Evolutionary conservation across 2,797 vertebrate species (phyloP).

Genomic region (Crax fasciolata): DNA sequence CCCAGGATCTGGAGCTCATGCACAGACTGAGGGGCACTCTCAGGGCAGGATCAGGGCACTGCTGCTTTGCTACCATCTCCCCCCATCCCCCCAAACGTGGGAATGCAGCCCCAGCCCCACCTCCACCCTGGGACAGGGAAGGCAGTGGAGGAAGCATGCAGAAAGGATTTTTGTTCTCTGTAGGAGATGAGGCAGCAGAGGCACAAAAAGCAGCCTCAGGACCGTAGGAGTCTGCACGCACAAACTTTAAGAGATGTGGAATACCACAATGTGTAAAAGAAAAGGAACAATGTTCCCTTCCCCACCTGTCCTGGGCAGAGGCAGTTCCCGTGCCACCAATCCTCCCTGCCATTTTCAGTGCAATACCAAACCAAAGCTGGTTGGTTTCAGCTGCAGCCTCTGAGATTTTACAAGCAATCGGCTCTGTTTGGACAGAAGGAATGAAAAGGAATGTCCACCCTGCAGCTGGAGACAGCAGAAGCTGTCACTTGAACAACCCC

Average conservation of each 20-base stretch:
- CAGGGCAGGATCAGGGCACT: neutral
- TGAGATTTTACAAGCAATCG: neutral
- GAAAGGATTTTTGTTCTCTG: neutral
- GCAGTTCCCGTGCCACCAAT: fast-evolving
- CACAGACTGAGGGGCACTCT: neutral
- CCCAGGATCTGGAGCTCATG: neutral
- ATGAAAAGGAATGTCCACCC: neutral
- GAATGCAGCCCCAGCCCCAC: fast-evolving
- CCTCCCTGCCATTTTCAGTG: neutral
- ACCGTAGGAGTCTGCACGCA: neutral
- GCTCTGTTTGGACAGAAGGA: neutral
- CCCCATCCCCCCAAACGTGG: neutral
- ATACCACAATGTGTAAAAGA: neutral
- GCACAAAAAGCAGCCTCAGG: neutral
- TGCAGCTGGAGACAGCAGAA: constrained; percentile 9
- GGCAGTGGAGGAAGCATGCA: neutral
- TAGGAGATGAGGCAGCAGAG: neutral
- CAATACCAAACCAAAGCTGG: neutral
- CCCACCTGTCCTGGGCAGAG: neutral
- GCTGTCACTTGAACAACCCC: neutral
- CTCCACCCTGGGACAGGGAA: fast-evolving
- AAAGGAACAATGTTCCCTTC: neutral
- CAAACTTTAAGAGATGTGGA: neutral
- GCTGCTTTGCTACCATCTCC: neutral
- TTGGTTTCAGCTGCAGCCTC: neutral